A percentile compares a stretch with the other conserved stretches of the same genome.
Evolutionary conservation across 1,140 invertebrate genomes (phyloP).

Genomic region (Pseudachorutes palmiensis): DNA sequence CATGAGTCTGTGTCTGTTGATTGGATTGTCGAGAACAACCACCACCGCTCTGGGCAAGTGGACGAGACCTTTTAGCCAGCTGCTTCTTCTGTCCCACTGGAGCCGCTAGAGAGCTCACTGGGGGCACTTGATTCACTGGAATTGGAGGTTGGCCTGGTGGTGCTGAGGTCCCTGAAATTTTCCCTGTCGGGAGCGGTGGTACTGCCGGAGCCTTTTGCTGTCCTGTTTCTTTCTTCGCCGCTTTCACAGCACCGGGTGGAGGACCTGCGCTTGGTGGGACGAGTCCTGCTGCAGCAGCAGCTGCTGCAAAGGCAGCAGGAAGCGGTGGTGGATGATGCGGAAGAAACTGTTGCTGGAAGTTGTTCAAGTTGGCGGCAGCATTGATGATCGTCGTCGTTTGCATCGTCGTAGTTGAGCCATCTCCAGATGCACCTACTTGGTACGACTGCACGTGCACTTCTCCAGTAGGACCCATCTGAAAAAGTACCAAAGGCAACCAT

Average conservation of each 20-base stretch:
- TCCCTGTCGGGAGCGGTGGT: slow-evolving; percentile 1
- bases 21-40: slow-evolving; percentile 26
- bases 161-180: background rate
- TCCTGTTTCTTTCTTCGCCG: slow-evolving; percentile 13
- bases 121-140: slow-evolving; percentile 35
- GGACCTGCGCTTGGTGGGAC: slow-evolving; percentile 27
- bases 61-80: slow-evolving; percentile 31
- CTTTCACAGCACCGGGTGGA: slow-evolving; percentile 27
- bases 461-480: slow-evolving; percentile 21
- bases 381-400: slow-evolving; percentile 34
- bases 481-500: background rate
- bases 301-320: slow-evolving; percentile 23
- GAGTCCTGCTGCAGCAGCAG: slow-evolving; percentile 26
- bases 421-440: slow-evolving; percentile 21
- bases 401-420: slow-evolving; percentile 26
- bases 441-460: slow-evolving; percentile 33
- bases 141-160: slow-evolving; percentile 8
- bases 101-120: slow-evolving; percentile 46
- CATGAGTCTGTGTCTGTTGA: slow-evolving; percentile 32
- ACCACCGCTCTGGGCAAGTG: slow-evolving; percentile 28
- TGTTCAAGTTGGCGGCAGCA: slow-evolving; percentile 7
- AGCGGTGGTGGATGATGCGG: slow-evolving; percentile 25
- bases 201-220: slow-evolving; percentile 7
- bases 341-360: slow-evolving; percentile 26
- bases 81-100: slow-evolving; percentile 33